phyloP scores from a whole-genome alignment of 2,888 invertebrate species.

The Synanthedon tipuliformis region DNA sequence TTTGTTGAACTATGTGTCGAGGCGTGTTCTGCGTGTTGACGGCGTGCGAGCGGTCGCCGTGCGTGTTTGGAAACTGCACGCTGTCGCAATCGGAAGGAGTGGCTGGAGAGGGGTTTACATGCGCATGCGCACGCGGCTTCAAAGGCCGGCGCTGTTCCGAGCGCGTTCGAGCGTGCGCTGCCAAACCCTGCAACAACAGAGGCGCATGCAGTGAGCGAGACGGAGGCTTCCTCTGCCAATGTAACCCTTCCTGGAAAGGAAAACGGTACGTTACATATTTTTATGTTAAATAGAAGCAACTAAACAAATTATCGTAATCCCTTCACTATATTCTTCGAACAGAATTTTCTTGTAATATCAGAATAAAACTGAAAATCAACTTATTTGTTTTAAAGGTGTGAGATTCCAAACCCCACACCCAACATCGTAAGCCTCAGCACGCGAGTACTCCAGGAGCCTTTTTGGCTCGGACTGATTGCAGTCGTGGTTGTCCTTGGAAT shows the following conservation, averaged over 20 bases:
- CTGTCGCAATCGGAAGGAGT: conserved; percentile 32
- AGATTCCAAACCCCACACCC: conserved; percentile 73
- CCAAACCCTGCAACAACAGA: conserved; percentile 79
- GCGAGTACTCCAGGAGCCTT: conserved; percentile 87
- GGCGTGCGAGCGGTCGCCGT: conserved; percentile 79
- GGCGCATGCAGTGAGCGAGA: conserved; percentile 79
- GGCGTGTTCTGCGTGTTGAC: conserved; percentile 82
- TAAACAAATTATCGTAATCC: neutral
- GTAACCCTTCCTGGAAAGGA: conserved; percentile 82
- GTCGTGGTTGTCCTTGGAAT: conserved; percentile 83
- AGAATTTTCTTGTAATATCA: neutral
- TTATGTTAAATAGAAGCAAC: neutral
- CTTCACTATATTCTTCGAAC: too few relatives aligned
- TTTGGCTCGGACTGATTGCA: conserved; percentile 89
- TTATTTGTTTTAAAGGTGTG: conserved; percentile 64
- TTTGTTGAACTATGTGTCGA: conserved; percentile 19
- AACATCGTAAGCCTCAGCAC: conserved; percentile 73
- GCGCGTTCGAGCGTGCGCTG: conserved; percentile 76
- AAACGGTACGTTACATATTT: conserved; percentile 33
- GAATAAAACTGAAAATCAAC: neutral
- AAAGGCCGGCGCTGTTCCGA: conserved; percentile 76
- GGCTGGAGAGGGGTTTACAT: conserved; percentile 54
- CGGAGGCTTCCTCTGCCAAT: conserved; percentile 76
- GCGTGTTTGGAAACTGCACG: conserved; percentile 75
- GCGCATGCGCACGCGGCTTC: conserved; percentile 77